Percentiles rank a stretch among this genome's conserved stretches.
phyloP scores from a whole-genome alignment of 2,113 vertebrate genomes.

The Amphiprion ocellaris region DNA sequence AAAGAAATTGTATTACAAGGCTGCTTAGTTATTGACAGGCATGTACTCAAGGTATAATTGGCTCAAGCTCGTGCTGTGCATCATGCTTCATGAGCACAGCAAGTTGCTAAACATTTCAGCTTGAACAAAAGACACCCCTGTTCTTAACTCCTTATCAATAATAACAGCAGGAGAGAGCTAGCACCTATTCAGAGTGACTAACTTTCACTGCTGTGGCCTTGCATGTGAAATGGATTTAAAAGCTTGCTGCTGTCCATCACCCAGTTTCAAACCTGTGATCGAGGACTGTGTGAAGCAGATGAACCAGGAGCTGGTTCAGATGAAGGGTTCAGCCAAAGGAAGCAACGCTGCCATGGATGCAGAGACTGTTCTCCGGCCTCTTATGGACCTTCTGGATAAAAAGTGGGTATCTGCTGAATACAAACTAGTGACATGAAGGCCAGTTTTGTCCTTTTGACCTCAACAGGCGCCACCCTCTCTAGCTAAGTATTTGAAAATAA shows the following conservation, averaged over 20 bases:
- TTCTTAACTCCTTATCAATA: conserved; percentile 19
- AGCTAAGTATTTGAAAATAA: background rate
- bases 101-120: conserved; percentile 45
- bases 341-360: conserved; percentile 94
- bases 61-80: conserved; percentile 25
- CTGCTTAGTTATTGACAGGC: conserved; percentile 24
- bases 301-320: conserved; percentile 92
- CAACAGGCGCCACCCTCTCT: background rate
- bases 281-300: conserved; percentile 97
- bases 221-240: conserved; percentile 1
- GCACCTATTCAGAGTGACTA: background rate
- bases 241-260: conserved; percentile 10
- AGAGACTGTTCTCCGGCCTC: conserved; percentile 91
- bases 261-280: conserved; percentile 92
- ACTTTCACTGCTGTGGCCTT: background rate
- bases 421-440: background rate
- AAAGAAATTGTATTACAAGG: conserved; percentile 21
- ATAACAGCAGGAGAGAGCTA: conserved; percentile 6
- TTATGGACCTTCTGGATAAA: conserved; percentile 98
- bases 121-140: conserved; percentile 29
- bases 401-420: conserved; percentile 82
- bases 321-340: conserved; percentile 89
- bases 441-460: background rate
- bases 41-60: conserved; percentile 31
- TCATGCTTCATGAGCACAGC: conserved; percentile 20